Conservation (phyloP, 2,113 vertebrate species). For the Mixornis gularis region DNA sequence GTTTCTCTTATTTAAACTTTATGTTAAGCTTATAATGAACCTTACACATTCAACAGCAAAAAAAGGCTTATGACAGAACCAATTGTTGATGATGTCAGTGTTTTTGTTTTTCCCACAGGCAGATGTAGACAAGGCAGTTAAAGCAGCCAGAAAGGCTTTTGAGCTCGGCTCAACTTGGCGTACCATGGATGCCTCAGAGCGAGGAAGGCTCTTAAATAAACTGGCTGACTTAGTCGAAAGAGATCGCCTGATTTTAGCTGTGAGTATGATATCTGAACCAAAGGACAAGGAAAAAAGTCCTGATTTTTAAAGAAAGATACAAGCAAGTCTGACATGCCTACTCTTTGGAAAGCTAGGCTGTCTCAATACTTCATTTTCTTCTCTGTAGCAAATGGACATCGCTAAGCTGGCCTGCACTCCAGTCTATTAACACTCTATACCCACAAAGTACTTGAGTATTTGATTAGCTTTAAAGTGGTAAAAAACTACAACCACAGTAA, state of each 20-base stretch:
- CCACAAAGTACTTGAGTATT: background rate
- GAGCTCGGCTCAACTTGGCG: conserved; percentile 84
- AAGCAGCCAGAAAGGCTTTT: conserved; percentile 83
- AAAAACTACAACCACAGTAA: background rate
- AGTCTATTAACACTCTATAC: background rate
- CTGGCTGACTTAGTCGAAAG: conserved; percentile 84
- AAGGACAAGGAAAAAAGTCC: background rate
- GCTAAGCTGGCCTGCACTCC: background rate
- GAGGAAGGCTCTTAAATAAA: conserved; percentile 77
- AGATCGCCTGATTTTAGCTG: conserved; percentile 78
- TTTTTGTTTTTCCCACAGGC: conserved; percentile 61
- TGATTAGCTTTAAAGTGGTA: background rate
- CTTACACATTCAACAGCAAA: background rate
- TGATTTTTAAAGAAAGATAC: background rate
- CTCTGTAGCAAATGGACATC: background rate
- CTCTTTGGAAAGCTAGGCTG: background rate
- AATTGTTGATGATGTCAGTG: background rate
- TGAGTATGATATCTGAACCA: conserved; percentile 56
- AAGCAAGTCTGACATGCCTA: background rate
- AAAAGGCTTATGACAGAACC: background rate
- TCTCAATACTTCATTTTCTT: background rate
- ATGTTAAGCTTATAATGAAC: background rate
- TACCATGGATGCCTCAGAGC: conserved; percentile 84
- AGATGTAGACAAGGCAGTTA: conserved; percentile 82
- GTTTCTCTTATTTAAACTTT: background rate